phyloP scores from a whole-genome alignment of 2,888 invertebrate species.

The Stictocephala bisonia region DNA sequence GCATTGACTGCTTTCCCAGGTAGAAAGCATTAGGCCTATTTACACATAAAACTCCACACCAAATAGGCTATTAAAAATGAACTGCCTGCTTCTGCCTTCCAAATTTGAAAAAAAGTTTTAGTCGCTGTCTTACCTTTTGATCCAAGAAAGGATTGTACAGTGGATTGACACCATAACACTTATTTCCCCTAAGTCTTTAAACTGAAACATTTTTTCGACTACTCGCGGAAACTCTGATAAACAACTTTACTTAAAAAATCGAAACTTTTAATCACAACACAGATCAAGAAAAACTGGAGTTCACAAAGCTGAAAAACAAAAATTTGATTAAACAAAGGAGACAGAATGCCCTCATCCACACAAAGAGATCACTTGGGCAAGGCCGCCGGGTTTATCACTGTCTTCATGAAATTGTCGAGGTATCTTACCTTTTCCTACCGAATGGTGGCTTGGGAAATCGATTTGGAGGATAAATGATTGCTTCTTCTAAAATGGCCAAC shows the following conservation, averaged over 20 bases:
- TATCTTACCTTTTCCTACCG: conserved; percentile 54
- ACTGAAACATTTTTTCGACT: conserved; percentile 51
- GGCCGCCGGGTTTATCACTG: conserved; percentile 46
- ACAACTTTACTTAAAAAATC: conserved; percentile 50
- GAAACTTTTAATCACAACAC: conserved; percentile 55
- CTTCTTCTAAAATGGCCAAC: too few relatives aligned
- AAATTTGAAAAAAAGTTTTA: conserved; percentile 40
- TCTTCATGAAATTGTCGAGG: conserved; percentile 52
- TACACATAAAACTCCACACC: conserved; percentile 28
- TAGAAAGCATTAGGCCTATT: too few relatives aligned
- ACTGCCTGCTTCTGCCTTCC: conserved; percentile 34
- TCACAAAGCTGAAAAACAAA: conserved; percentile 53
- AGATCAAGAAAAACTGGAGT: conserved; percentile 54
- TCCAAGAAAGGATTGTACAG: conserved; percentile 56
- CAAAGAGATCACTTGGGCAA: conserved; percentile 48
- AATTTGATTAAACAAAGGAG: conserved; percentile 50
- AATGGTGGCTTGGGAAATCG: conserved; percentile 39
- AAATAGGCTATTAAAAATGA: not conserved
- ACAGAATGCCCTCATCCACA: conserved; percentile 54
- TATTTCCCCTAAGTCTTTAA: conserved; percentile 48
- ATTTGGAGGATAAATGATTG: too few relatives aligned
- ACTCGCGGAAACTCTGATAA: conserved; percentile 52
- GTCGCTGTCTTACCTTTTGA: conserved; percentile 56
- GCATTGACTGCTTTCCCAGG: too few relatives aligned
- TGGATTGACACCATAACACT: conserved; percentile 53